Evolutionary conservation across 53 echinoderm and acorn worm species (phyloP), one percentile per base, ranked within the genome.

Genomic region (Pentamera pediparva): DNA sequence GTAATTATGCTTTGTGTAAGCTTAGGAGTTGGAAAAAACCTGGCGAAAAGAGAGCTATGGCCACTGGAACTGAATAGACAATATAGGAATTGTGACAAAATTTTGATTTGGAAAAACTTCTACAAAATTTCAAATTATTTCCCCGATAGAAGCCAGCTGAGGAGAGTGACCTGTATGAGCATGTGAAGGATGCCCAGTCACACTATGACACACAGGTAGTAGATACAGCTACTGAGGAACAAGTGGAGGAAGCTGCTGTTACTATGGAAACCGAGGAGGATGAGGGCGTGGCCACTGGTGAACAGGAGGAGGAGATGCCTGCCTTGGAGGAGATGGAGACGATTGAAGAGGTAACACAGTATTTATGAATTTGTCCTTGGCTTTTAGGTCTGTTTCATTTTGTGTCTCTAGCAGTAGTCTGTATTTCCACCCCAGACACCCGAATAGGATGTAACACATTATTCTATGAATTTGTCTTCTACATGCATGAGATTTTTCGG

Each of bases 141-240:
- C 15, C 43, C 9, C 9, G n/a, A 19, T 29, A 65, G 43, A 65
- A 41, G 29, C 17, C 40, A 2, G 30, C 40, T 2, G 39, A 28
- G 3, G 70, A 94, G 47, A 53, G 82, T 1, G 91, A 96, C 25
- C 61, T 96, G 39, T 91, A 91, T 61, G 96, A 96, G 79, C 96
- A 96, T 67, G 55, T 90, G 39, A 82, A 82, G 26, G 96, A 91
- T 34, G 72, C 93, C 0, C 56, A 75, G 32, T 69, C 88, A 21
- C 96, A 79, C 61, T 72, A 92, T 51, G 96, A 95, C 35, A 74
- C 82, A 47, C 90, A 95, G 70, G 82, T 83, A 5, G 47, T 95
- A 63, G 95, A 95, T 57, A 85, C 85, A 33, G 95, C 95, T 30
- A 82, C 95, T 2, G 85, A 95, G 48, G 94, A 93, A 11, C 89